phyloP scores from a whole-genome alignment of 1,140 invertebrate species.

The Drosophila setifemur region DNA sequence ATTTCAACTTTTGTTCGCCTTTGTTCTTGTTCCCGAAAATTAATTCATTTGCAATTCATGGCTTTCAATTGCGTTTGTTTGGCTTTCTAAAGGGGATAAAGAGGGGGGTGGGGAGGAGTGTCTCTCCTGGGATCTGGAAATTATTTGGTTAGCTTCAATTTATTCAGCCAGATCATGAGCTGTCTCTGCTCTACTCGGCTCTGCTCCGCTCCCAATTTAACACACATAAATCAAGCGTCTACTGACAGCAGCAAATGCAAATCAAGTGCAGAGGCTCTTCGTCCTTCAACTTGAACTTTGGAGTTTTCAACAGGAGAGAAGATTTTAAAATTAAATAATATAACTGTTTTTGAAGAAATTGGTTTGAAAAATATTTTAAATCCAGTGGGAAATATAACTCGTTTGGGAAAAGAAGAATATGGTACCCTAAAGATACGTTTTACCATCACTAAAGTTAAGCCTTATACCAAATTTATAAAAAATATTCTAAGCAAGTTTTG shows the following conservation, averaged over 20 bases:
- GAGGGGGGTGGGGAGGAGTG: not conserved
- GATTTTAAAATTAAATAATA: not conserved
- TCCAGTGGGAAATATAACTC: not conserved
- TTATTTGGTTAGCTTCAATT: constrained; percentile 79
- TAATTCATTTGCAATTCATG: constrained; percentile 78
- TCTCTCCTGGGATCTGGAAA: constrained; percentile 37
- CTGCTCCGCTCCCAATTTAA: not conserved
- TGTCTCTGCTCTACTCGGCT: not conserved
- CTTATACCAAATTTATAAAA: too few species aligned
- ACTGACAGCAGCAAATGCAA: constrained; percentile 67
- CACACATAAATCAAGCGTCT: constrained; percentile 61
- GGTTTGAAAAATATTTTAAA: too few species aligned
- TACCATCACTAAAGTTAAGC: too few species aligned
- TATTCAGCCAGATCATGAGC: constrained; percentile 51
- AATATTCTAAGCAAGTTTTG: too few species aligned
- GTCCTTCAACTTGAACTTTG: too few species aligned
- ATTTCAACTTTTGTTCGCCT: constrained; percentile 61
- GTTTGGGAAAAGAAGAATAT: constrained; percentile 1
- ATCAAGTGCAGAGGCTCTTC: constrained; percentile 53
- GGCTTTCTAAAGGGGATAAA: constrained; percentile 3
- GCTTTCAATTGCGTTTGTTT: constrained; percentile 72
- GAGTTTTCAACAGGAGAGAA: not conserved
- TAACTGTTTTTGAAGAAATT: too few species aligned
- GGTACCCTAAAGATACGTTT: too few species aligned
- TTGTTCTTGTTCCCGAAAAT: constrained; percentile 53